Evolutionary conservation across 2,797 vertebrate species (phyloP).

Genomic region (Alectoris magna): DNA sequence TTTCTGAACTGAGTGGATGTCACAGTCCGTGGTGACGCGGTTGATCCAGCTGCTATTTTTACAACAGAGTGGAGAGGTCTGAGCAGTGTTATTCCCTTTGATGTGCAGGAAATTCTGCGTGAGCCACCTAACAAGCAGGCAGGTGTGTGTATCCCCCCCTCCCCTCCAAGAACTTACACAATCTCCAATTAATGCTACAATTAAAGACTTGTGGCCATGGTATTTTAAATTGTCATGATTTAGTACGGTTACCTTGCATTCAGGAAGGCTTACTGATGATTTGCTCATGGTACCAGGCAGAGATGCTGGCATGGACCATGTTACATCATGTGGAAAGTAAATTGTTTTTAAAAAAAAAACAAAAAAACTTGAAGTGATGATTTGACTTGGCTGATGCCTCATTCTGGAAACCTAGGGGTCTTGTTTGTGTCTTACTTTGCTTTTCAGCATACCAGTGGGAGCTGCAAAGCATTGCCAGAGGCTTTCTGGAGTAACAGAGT

Average conservation of each 20-base stretch:
- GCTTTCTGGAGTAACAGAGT: constrained; percentile 7
- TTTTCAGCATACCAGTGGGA: background rate
- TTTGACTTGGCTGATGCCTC: background rate
- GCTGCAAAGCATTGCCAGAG: background rate
- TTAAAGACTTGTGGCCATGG: constrained; percentile 39
- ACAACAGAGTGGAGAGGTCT: background rate
- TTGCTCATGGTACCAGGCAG: accelerated
- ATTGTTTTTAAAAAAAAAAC: background rate
- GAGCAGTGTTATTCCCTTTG: background rate
- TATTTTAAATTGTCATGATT: background rate
- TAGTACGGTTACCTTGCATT: accelerated
- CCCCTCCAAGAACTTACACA: background rate
- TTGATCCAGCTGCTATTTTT: constrained; percentile 51
- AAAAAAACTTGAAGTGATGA: background rate
- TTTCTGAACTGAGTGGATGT: constrained; percentile 19
- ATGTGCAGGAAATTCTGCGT: constrained; percentile 67
- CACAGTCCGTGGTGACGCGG: background rate
- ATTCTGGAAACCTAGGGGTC: constrained; percentile 23
- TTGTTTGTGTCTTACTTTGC: background rate
- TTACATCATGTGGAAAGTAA: accelerated
- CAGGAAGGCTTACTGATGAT: background rate
- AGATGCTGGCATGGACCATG: background rate
- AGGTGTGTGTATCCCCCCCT: background rate
- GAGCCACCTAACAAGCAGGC: background rate
- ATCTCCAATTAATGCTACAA: constrained; percentile 14